These are phyloP conservation scores for Charanyca ferruginea DNA, from an alignment of 2,888 invertebrate genomes.

Conservation along the genomic window DNA sequence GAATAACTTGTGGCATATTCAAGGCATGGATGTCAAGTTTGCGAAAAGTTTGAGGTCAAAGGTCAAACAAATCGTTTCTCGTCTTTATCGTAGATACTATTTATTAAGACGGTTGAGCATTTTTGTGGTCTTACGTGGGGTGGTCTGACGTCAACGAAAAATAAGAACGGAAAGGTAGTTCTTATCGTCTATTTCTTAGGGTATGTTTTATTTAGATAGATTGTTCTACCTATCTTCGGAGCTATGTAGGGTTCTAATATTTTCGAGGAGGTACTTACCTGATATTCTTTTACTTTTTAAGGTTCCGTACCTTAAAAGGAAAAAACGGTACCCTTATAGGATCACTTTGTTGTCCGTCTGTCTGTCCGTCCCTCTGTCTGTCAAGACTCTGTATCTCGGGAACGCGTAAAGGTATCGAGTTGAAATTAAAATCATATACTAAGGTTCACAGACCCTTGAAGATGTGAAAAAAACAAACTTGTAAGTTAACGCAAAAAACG, in stretches of 20 bases:
- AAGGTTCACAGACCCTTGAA: too few relatives aligned
- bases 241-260: not conserved
- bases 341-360: too few relatives aligned
- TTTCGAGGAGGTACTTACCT: not conserved
- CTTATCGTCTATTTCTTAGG: conserved; percentile 19
- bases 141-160: conserved; percentile 21
- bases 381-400: too few relatives aligned
- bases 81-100: conserved; percentile 37
- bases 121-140: conserved; percentile 25
- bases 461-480: too few relatives aligned
- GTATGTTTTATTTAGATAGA: not conserved
- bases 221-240: not conserved
- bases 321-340: too few relatives aligned
- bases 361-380: too few relatives aligned
- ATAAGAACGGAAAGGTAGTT: not conserved
- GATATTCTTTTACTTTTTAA: not conserved
- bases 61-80: conserved; percentile 42
- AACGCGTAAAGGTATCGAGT: too few relatives aligned
- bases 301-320: too few relatives aligned
- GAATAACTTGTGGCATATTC: conserved; percentile 34
- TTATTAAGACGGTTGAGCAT: conserved; percentile 39
- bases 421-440: too few relatives aligned
- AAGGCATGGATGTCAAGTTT: conserved; percentile 49
- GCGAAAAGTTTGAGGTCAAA: conserved; percentile 49
- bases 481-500: too few relatives aligned